Base-by-base conservation (phyloP, 2,888 invertebrate genomes). In the Mythimna impura region DNA sequence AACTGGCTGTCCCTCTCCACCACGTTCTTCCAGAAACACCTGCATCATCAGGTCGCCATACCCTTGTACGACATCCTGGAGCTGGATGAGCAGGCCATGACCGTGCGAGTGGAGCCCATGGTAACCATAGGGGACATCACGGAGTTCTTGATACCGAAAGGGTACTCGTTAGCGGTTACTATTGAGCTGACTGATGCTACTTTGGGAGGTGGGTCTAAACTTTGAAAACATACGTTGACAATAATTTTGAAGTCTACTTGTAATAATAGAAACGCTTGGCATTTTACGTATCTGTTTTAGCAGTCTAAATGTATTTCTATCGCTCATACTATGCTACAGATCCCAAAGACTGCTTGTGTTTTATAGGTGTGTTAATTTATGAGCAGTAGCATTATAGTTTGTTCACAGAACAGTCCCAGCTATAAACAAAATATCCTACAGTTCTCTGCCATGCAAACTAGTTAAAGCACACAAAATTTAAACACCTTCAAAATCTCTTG, bases 1-100 rank as follows among this genome's bases (percentile, higher is more conserved):
- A 97, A 97, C 92, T 97, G 97, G 97, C 93, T 97, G 65, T 97
- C 97, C 17, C 93, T 97, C 8, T 97, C 97, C 14, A 97, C 97
- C 2, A 97, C 97, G 0, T 97, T 97, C 93, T 97, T 97, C 91
- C 94, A 96, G 86, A 97, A 97, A 87, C 95, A 97, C 69, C 92
- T 96, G 4, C 97, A 97, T 84, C 97, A 97, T 84, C 94, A 96
- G 89, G 96, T 97, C 6, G 93, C 97, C 0, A 95, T 97, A n/a
- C 96, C 97, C 1, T 91, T 97, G 17, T 97, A 97, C 87, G 97
- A 97, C 76, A 97, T 97, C 73, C 91, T 97, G 70, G 93, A 96
- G 76, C 90, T 97, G 73, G 95, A 97, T 74, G 97, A 97, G 86
- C 85, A 90, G 10, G 94, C 95, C 22, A 93, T 97, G 91, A 97